Conservation (phyloP, 2,888 invertebrate species). For the Philereme transversata region DNA sequence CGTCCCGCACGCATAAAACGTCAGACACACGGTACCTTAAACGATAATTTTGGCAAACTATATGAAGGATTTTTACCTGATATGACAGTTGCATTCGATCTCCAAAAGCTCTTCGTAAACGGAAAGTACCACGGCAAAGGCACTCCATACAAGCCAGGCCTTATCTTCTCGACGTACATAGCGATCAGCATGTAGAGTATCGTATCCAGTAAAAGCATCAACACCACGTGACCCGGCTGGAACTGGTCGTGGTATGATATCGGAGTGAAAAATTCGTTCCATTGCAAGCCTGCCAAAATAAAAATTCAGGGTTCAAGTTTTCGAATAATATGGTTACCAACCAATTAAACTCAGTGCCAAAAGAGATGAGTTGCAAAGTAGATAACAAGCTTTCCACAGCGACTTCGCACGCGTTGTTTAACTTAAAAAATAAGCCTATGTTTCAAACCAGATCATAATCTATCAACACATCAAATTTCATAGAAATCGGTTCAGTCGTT, state of each 20-base stretch:
- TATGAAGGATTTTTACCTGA: slow-evolving; percentile 49
- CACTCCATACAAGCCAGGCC: slow-evolving; percentile 94
- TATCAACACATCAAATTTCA: too few species aligned
- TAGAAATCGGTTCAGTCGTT: too few species aligned
- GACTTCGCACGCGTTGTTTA: too few species aligned
- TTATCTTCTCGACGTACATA: slow-evolving; percentile 93
- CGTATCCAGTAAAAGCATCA: slow-evolving; percentile 89
- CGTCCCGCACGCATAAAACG: too few species aligned
- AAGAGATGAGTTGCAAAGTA: too few species aligned
- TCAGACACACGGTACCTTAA: too few species aligned
- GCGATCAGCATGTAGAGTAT: slow-evolving; percentile 90
- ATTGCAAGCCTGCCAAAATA: slow-evolving; percentile 80
- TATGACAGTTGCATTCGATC: slow-evolving; percentile 54
- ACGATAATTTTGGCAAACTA: too few species aligned
- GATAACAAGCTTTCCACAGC: too few species aligned
- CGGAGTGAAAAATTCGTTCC: slow-evolving; percentile 85
- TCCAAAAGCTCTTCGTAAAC: slow-evolving; percentile 85
- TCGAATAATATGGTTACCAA: too few species aligned
- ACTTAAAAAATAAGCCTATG: too few species aligned
- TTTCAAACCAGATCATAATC: too few species aligned
- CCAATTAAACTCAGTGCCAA: too few species aligned
- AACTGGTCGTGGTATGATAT: slow-evolving; percentile 89
- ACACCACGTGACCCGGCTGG: slow-evolving; percentile 86
- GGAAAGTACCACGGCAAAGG: slow-evolving; percentile 93
- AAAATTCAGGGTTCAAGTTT: background rate